Percentiles rank a stretch among this genome's conserved stretches.
These are phyloP conservation scores for Amazona guildingii DNA, from an alignment of 2,113 vertebrate species.

Conservation along the genomic window DNA sequence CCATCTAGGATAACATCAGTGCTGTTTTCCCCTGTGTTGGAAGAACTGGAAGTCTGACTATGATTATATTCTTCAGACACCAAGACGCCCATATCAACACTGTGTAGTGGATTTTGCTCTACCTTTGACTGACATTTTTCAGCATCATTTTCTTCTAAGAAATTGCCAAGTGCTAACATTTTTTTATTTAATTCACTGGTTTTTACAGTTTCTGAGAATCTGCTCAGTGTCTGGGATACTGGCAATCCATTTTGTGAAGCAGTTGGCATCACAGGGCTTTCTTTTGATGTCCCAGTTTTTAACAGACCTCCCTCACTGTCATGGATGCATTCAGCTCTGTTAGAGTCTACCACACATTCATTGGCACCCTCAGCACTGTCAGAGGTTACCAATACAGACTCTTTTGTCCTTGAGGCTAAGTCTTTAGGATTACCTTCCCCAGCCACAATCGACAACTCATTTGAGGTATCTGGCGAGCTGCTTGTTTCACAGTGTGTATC, in stretches of 20 bases:
- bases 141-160: slow-evolving; percentile 11
- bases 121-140: neutral
- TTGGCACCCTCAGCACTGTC: neutral
- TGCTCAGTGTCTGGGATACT: neutral
- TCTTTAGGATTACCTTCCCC: neutral
- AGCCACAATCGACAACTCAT: neutral
- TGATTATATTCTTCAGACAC: neutral
- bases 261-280: neutral
- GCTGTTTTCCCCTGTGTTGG: neutral
- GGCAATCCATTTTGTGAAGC: neutral
- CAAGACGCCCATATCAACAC: neutral
- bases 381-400: neutral
- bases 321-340: neutral
- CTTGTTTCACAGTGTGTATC: neutral
- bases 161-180: neutral
- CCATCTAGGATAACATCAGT: neutral
- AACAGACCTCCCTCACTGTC: neutral
- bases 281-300: neutral
- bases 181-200: neutral
- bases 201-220: slow-evolving; percentile 35
- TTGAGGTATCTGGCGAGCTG: neutral
- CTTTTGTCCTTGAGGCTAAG: neutral
- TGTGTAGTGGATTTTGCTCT: neutral
- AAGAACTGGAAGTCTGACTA: neutral
- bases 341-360: neutral